Evolutionary conservation across 2,797 vertebrate genomes (phyloP).

Genomic region (Acanthopagrus latus): DNA sequence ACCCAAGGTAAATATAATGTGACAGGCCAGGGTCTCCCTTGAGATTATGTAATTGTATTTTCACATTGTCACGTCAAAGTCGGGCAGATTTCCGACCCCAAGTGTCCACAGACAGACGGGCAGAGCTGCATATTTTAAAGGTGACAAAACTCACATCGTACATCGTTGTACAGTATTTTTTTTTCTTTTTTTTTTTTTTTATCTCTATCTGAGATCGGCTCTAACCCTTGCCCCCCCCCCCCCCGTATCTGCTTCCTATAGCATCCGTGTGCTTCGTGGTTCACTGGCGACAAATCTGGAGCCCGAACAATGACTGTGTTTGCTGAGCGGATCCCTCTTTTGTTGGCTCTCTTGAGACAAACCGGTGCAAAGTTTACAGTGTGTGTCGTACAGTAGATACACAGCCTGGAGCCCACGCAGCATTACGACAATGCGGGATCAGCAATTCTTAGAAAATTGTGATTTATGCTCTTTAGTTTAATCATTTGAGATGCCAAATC

Average conservation of each 20-base stretch:
- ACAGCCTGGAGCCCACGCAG: constrained; percentile 20
- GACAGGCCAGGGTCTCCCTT: constrained; percentile 70
- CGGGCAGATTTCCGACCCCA: constrained; percentile 53
- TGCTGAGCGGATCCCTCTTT: neutral
- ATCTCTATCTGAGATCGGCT: constrained; percentile 14
- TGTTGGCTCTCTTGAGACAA: constrained; percentile 8
- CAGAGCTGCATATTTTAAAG: constrained; percentile 68
- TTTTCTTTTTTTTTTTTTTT: constrained; percentile 13
- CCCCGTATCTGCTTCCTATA: neutral
- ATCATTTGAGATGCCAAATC: constrained; percentile 38
- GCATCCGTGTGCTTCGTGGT: constrained; percentile 8
- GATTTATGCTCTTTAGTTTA: constrained; percentile 40
- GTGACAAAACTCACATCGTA: constrained; percentile 54
- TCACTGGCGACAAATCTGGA: constrained; percentile 4
- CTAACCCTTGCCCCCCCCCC: neutral
- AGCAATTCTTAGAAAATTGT: constrained; percentile 31
- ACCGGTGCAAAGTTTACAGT: constrained; percentile 11
- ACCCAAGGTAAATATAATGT: constrained; percentile 75
- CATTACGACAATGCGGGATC: constrained; percentile 24
- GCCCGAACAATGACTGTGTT: neutral
- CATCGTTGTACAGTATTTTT: constrained; percentile 37
- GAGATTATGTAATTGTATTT: constrained; percentile 79
- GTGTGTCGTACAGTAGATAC: neutral
- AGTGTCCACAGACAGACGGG: constrained; percentile 66
- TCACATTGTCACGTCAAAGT: constrained; percentile 70